phyloP scores from a whole-genome alignment of 2,113 vertebrate species.

The Heterochromis multidens region DNA sequence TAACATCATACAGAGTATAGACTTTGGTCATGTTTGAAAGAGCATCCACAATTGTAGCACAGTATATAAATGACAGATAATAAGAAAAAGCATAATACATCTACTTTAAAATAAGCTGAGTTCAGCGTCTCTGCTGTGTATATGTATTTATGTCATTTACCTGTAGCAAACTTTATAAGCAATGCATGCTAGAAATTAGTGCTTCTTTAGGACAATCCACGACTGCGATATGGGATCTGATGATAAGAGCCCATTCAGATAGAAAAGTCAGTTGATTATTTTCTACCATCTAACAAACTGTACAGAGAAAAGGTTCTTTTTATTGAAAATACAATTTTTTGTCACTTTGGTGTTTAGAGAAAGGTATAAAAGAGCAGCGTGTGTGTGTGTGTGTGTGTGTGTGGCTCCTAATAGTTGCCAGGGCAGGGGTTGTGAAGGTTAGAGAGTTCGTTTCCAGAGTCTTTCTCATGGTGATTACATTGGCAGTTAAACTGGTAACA shows the following conservation, averaged over 20 bases:
- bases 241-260: too few species aligned
- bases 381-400: neutral
- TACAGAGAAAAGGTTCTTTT: neutral
- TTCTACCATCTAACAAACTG: neutral
- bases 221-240: too few species aligned
- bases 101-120: too few species aligned
- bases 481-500: slow-evolving; percentile 63
- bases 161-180: too few species aligned
- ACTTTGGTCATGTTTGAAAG: neutral
- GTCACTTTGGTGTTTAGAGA: neutral
- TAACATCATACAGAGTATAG: neutral
- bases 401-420: slow-evolving; percentile 10
- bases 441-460: slow-evolving; percentile 61
- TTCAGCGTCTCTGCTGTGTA: too few species aligned
- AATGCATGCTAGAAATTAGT: too few species aligned
- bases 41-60: accelerated
- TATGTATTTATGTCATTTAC: too few species aligned
- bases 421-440: slow-evolving; percentile 53
- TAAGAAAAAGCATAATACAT: too few species aligned
- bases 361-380: neutral
- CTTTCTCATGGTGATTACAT: slow-evolving; percentile 71
- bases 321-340: neutral
- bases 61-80: neutral
- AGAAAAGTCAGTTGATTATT: too few species aligned
- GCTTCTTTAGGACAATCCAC: too few species aligned